Conservation (phyloP, 2,797 vertebrate species). For the Onychomys torridus region DNA sequence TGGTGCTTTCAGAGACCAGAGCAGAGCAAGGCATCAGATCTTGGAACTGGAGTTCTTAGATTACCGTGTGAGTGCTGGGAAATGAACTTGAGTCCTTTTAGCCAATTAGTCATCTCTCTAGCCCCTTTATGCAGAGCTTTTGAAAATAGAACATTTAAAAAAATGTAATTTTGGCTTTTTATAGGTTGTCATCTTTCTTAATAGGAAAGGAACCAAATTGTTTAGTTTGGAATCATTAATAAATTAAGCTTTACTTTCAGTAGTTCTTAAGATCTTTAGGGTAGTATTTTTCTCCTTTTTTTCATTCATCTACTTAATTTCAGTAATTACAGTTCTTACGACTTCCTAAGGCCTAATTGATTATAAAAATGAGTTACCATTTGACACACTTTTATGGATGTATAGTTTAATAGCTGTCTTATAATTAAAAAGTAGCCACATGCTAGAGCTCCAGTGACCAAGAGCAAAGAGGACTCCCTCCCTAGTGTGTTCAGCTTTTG, state of each 20-base stretch:
- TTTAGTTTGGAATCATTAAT: slow-evolving; percentile 51
- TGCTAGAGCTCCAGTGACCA: slow-evolving; percentile 57
- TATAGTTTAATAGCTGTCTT: slow-evolving; percentile 62
- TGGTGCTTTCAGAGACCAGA: not conserved
- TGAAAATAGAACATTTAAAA: slow-evolving; percentile 41
- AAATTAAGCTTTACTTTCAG: slow-evolving; percentile 59
- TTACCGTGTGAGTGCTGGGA: not conserved
- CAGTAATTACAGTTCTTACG: slow-evolving; percentile 35
- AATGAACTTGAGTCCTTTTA: not conserved
- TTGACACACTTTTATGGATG: slow-evolving; percentile 45
- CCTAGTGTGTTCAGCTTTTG: slow-evolving; percentile 72
- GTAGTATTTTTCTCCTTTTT: not conserved
- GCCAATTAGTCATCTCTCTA: not conserved
- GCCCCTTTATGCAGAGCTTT: slow-evolving; percentile 21
- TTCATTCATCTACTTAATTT: slow-evolving; percentile 57
- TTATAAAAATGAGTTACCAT: slow-evolving; percentile 27
- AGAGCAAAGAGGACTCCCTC: slow-evolving; percentile 72
- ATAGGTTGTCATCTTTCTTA: slow-evolving; percentile 35
- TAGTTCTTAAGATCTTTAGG: slow-evolving; percentile 48
- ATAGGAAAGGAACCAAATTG: slow-evolving; percentile 10
- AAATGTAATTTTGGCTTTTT: not conserved
- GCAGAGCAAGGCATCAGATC: not conserved
- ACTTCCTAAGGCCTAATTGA: slow-evolving; percentile 2
- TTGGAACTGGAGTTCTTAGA: not conserved
- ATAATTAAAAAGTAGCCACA: slow-evolving; percentile 62